Evolutionary conservation across 2,797 vertebrate species (phyloP).

Genomic region (Diplodus sargus): DNA sequence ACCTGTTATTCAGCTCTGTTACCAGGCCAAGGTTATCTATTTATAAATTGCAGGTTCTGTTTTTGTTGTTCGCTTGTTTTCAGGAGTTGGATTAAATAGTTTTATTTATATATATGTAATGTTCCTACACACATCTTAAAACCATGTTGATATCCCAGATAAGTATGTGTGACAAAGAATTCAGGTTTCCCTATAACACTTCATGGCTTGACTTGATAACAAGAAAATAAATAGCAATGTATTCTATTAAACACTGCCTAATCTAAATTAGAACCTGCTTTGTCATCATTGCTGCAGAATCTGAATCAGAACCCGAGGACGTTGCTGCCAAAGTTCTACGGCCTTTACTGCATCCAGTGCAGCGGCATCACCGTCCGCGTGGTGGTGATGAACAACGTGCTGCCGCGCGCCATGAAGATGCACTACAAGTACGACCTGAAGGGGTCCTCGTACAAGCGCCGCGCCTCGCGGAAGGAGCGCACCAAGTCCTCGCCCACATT

Average conservation of each 20-base stretch:
- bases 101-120: not conserved
- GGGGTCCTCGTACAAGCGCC: conserved; percentile 94
- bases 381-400: conserved; percentile 97
- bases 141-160: no score
- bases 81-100: no score
- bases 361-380: conserved; percentile 91
- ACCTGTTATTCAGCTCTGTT: not conserved
- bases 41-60: not conserved
- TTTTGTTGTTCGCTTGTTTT: not conserved
- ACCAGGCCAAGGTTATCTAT: not conserved
- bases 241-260: no score
- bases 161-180: not conserved
- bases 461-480: conserved; percentile 92
- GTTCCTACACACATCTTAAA: not conserved
- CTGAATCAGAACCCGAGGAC: conserved; percentile 98
- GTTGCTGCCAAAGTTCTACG: conserved; percentile 97
- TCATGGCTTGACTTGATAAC: not conserved
- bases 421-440: conserved; percentile 97
- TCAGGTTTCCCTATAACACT: not conserved
- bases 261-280: not conserved
- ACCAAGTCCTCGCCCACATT: conserved; percentile 91
- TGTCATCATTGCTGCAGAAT: conserved; percentile 84
- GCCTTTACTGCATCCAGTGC: conserved; percentile 95
- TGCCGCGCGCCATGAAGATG: conserved; percentile 93
- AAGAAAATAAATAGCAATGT: not conserved